Percentiles rank a stretch among this genome's conserved stretches.
Conservation (phyloP, 2,113 vertebrate species). For the Megaleporinus macrocephalus region DNA sequence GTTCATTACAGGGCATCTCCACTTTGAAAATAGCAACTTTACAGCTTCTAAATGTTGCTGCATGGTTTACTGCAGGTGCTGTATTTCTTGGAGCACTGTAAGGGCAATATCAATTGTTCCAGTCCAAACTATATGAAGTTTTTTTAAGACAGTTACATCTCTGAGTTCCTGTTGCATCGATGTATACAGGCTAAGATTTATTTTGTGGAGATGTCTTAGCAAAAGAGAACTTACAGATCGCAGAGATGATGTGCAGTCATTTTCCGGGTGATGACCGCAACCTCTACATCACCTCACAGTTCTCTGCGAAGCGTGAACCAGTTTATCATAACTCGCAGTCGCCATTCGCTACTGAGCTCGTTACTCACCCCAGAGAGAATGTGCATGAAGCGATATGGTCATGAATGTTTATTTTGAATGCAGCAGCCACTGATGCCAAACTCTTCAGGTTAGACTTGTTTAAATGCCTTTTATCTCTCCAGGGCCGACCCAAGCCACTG, state of each 20-base stretch:
- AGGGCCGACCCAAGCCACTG: constrained; percentile 41
- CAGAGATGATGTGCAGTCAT: constrained; percentile 4
- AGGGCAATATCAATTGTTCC: not conserved
- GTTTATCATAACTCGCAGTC: constrained; percentile 35
- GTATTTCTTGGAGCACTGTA: too few relatives aligned
- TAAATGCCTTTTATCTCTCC: constrained; percentile 63
- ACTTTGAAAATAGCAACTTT: too few relatives aligned
- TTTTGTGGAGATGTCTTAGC: constrained; percentile 3
- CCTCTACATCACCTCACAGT: constrained; percentile 21
- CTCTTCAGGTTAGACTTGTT: constrained; percentile 64
- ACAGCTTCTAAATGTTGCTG: too few relatives aligned
- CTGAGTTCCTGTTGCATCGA: not conserved
- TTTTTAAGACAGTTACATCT: too few relatives aligned
- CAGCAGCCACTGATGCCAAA: constrained; percentile 62
- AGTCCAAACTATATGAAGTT: constrained; percentile 2
- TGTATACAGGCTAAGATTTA: constrained; percentile 3
- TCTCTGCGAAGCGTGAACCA: constrained; percentile 21
- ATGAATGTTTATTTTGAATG: constrained; percentile 62
- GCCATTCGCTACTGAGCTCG: constrained; percentile 37
- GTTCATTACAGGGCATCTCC: too few relatives aligned
- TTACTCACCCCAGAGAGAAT: constrained; percentile 48
- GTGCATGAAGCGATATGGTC: constrained; percentile 49
- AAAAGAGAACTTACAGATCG: constrained; percentile 16
- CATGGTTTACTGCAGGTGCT: too few relatives aligned
- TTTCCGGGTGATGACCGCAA: constrained; percentile 18